Evolutionary conservation across 2,888 invertebrate species (phyloP), one percentile per base, ranked within the genome.

Genomic region (Resseliella maxima): DNA sequence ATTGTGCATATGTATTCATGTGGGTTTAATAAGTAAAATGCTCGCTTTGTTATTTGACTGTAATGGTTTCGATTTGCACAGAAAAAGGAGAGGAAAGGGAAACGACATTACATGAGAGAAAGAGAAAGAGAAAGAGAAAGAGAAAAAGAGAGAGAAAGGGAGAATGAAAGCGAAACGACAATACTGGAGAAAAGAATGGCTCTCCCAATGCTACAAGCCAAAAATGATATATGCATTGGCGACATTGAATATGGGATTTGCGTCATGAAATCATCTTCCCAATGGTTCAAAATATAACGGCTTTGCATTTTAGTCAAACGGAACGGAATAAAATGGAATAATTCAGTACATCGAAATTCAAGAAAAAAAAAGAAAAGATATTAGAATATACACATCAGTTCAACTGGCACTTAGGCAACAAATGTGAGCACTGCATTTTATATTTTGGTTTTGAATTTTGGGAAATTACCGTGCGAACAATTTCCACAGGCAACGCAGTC

Each of bases 1-100:
- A 12, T 3, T 72, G 31, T 12, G 31, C 59, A 24, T 12, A 72
- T 72, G 72, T 72, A 72, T 72, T 72, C 72, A 72, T 72, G 10
- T 72, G 72, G 72, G 31, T 72, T 15, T 31, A 72, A 72, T 72
- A 72, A 72, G 72, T 72, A 72, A 72, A 31, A 72, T 72, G 31
- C 72, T 72, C 72, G 31, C 59, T n/a, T 59, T n/a, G 24, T 59
- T 24, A 24, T 24, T 59, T 24, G 15, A 72, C 2, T 31, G 1
- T 72, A 72, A 72, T 72, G 5, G 31, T 15, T 72, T 72, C 27
- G 72, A 59, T 59, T 31, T 31, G 31, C 31, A 59, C 59, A 59
- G 6, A 59, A 24, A 24, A 24, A 72, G 15, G 31, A 31, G 15
- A 15, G 15, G 24, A 59, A 59, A 24, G 6, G 3, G n/a, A 50